These are phyloP conservation scores for Leucophora obtusa DNA, from an alignment of 2,888 invertebrate genomes.

Conservation along the genomic window DNA sequence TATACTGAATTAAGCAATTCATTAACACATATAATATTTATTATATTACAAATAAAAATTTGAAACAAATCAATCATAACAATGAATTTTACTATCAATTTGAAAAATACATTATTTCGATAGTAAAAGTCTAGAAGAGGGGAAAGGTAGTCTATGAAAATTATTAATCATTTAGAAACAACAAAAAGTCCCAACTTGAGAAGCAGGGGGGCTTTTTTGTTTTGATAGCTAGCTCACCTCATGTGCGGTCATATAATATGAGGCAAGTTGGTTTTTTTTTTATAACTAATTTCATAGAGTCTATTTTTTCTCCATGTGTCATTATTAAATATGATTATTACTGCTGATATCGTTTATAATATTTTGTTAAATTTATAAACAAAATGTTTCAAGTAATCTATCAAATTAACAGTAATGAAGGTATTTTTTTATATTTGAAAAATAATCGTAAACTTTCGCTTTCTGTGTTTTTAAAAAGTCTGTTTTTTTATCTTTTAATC, in stretches of 20 bases:
- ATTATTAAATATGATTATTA: conserved; percentile 4
- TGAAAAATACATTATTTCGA: neutral
- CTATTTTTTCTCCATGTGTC: neutral
- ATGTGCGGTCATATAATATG: neutral
- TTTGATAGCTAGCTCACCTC: neutral
- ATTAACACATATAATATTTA: neutral
- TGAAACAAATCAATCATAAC: conserved; percentile 20
- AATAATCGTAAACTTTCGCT: conserved; percentile 15
- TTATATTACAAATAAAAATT: neutral
- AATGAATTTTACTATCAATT: conserved; percentile 14
- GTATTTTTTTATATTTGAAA: neutral
- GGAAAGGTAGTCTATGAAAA: neutral
- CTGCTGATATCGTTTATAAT: neutral
- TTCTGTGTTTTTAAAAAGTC: neutral
- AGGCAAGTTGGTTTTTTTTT: conserved; percentile 12
- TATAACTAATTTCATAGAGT: neutral
- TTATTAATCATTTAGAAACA: neutral
- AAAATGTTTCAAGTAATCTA: neutral
- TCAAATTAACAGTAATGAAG: neutral
- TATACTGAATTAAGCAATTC: neutral
- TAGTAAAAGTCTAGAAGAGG: conserved; percentile 7
- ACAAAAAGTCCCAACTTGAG: neutral
- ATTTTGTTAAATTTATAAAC: conserved; percentile 9
- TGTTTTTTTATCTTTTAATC: neutral
- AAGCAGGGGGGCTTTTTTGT: conserved; percentile 2